Evolutionary conservation across 2,888 invertebrate genomes (phyloP).

Genomic region (Nebria salina): DNA sequence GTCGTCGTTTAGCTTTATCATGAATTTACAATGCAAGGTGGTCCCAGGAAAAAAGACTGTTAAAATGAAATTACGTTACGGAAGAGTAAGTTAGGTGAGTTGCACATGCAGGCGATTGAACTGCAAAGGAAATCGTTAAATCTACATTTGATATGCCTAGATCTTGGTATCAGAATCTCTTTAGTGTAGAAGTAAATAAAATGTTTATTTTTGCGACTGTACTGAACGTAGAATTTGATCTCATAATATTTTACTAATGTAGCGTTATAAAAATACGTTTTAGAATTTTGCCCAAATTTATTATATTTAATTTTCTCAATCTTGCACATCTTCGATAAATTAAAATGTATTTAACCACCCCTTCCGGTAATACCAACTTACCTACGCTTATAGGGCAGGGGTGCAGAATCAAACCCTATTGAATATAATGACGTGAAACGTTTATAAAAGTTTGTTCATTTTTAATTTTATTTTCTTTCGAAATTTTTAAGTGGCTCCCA

Average conservation of each 20-base stretch:
- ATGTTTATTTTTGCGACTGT: neutral
- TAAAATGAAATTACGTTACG: neutral
- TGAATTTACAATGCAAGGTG: neutral
- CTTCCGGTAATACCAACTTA: neutral
- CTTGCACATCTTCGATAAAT: neutral
- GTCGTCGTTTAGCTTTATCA: neutral
- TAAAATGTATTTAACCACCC: neutral
- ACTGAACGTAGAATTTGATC: neutral
- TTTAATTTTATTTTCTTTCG: slow-evolving; percentile 44
- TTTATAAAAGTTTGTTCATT: slow-evolving; percentile 32
- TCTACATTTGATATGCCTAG: neutral
- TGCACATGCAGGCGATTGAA: neutral
- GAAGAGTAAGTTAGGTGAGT: neutral
- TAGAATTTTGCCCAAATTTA: no score
- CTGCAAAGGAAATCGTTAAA: neutral
- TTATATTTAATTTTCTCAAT: no score
- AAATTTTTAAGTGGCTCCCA: slow-evolving; percentile 40
- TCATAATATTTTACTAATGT: no score
- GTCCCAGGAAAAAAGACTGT: neutral
- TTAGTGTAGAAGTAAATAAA: no score
- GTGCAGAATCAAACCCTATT: slow-evolving; percentile 2
- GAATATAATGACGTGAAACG: slow-evolving; percentile 39
- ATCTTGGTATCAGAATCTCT: neutral
- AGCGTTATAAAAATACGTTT: no score
- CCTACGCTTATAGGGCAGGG: neutral